These are phyloP conservation scores for Micropterix aruncella DNA, from an alignment of 2,888 invertebrate species.

Conservation along the genomic window DNA sequence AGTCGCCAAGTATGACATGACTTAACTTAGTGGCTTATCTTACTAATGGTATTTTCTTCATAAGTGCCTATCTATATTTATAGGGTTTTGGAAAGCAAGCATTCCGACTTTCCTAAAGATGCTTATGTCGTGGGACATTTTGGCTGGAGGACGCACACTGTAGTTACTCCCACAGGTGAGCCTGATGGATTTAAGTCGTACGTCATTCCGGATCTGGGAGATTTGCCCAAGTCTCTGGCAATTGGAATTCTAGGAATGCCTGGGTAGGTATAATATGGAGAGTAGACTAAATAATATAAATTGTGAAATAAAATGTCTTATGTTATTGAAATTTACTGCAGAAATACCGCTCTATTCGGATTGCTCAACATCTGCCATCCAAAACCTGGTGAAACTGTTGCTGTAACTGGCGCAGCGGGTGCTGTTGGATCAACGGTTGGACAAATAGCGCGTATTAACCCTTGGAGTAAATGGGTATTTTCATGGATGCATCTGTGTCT, in stretches of 20 bases:
- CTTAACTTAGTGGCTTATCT: too few relatives aligned
- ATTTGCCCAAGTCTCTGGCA: slow-evolving; percentile 17
- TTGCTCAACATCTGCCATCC: slow-evolving; percentile 42
- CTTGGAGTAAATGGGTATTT: too few relatives aligned
- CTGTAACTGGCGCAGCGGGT: slow-evolving; percentile 47
- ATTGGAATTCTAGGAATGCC: slow-evolving; percentile 22
- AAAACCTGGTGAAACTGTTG: slow-evolving; percentile 43
- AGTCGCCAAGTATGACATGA: slow-evolving; percentile 42
- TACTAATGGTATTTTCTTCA: not conserved
- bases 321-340: slow-evolving; percentile 13
- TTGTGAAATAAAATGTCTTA: too few relatives aligned
- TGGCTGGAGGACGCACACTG: slow-evolving; percentile 34
- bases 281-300: not conserved
- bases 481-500: too few relatives aligned
- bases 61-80: slow-evolving; percentile 10
- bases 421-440: slow-evolving; percentile 51
- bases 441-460: slow-evolving; percentile 50
- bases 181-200: not conserved
- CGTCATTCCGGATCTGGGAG: slow-evolving; percentile 15
- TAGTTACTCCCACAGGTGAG: slow-evolving; percentile 6
- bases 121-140: slow-evolving; percentile 32
- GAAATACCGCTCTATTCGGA: slow-evolving; percentile 48
- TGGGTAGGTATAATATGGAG: slow-evolving; percentile 18
- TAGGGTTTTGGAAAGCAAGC: slow-evolving; percentile 42
- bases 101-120: slow-evolving; percentile 39